phyloP scores from a whole-genome alignment of 2,113 vertebrate genomes.

The Phocoena sinus region DNA sequence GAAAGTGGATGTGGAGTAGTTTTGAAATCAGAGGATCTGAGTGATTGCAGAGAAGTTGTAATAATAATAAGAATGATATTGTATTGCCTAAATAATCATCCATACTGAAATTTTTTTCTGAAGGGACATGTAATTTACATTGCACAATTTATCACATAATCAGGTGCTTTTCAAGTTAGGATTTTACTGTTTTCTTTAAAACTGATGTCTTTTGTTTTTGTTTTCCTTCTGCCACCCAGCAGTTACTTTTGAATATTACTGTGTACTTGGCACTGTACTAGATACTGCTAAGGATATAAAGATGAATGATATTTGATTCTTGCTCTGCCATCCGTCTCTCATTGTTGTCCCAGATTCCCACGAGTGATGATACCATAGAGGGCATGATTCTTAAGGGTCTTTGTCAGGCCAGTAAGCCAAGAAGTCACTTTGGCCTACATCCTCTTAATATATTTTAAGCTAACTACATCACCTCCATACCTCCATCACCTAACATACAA shows the following conservation, averaged over 20 bases:
- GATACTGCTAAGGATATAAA: neutral
- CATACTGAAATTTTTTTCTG: neutral
- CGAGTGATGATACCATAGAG: neutral
- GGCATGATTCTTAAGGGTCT: neutral
- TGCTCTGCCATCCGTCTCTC: neutral
- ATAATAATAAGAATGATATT: conserved; percentile 10
- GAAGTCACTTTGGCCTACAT: neutral
- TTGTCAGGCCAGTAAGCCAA: neutral
- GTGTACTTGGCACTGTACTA: neutral
- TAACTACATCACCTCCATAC: neutral
- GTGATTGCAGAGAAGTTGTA: conserved; percentile 40
- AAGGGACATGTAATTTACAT: neutral
- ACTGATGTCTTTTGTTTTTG: conserved; percentile 22
- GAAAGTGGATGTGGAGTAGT: conserved; percentile 33
- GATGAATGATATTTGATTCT: neutral
- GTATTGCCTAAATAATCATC: neutral
- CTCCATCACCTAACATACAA: neutral
- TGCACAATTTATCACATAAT: neutral
- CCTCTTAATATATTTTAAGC: conserved; percentile 26
- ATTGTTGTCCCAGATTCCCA: neutral
- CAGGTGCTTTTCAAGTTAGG: conserved; percentile 4
- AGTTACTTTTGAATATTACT: neutral
- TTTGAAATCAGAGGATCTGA: conserved; percentile 44
- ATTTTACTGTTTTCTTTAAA: conserved; percentile 45
- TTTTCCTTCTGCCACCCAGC: neutral